These are phyloP conservation scores for Lophotriccus pileatus DNA, from an alignment of 2,797 vertebrate genomes.

Conservation along the genomic window DNA sequence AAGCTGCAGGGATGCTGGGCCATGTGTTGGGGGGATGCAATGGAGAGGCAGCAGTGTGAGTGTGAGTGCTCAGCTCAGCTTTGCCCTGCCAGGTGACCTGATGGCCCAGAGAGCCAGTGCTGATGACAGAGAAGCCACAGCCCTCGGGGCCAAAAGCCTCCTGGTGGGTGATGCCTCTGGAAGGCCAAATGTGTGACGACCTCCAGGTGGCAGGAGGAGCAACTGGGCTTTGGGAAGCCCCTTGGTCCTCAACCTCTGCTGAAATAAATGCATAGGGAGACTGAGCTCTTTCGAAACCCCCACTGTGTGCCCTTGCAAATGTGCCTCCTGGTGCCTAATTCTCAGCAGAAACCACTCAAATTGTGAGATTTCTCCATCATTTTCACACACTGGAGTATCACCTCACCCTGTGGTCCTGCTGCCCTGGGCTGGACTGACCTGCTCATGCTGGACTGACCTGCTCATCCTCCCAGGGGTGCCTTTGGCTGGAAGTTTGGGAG, in stretches of 20 bases:
- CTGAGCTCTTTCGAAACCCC: background rate
- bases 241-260: background rate
- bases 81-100: background rate
- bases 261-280: background rate
- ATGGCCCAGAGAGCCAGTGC: fast-evolving
- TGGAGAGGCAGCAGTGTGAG: background rate
- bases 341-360: background rate
- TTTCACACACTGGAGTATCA: fast-evolving
- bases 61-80: background rate
- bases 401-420: background rate
- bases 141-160: fast-evolving
- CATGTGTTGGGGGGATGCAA: background rate
- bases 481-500: background rate
- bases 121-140: fast-evolving
- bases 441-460: background rate
- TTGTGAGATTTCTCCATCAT: background rate
- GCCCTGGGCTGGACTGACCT: background rate
- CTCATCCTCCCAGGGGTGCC: fast-evolving
- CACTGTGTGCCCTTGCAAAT: background rate
- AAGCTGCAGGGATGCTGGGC: background rate
- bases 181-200: background rate
- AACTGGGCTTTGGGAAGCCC: background rate
- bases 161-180: background rate
- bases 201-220: fast-evolving
- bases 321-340: background rate